Conservation (phyloP, 2,797 vertebrate genomes). For the Sebastes wilsoni region DNA sequence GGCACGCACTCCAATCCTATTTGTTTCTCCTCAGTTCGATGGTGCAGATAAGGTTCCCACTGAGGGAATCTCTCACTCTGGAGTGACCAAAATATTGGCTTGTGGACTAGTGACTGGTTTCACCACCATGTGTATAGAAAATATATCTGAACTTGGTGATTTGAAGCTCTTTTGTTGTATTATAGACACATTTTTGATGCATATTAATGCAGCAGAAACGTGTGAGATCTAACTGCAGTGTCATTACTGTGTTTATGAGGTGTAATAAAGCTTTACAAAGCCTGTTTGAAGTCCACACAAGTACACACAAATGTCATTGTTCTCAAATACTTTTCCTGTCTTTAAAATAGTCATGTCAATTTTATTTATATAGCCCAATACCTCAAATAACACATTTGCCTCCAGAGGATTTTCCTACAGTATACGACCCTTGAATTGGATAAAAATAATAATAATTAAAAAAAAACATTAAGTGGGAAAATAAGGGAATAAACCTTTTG, state of each 20-base stretch:
- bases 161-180: neutral
- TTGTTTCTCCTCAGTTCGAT: slow-evolving; percentile 32
- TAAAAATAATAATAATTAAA: neutral
- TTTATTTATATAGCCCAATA: neutral
- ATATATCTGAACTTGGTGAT: neutral
- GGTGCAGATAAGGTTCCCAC: slow-evolving; percentile 23
- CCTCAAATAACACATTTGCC: neutral
- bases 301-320: neutral
- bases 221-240: neutral
- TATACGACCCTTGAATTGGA: neutral
- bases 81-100: slow-evolving; percentile 10
- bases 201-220: neutral
- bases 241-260: neutral
- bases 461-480: neutral
- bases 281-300: neutral
- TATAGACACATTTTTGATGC: too few relatives aligned
- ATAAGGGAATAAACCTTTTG: too few relatives aligned
- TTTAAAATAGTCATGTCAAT: neutral
- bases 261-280: neutral
- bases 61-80: slow-evolving; percentile 3
- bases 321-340: neutral
- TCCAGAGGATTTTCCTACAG: neutral
- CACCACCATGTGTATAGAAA: neutral
- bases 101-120: neutral
- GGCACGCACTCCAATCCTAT: slow-evolving; percentile 25